Percentiles rank a stretch among this genome's conserved stretches.
These are phyloP conservation scores for Chrosomus eos DNA, from an alignment of 2,797 vertebrate species.

Conservation along the genomic window DNA sequence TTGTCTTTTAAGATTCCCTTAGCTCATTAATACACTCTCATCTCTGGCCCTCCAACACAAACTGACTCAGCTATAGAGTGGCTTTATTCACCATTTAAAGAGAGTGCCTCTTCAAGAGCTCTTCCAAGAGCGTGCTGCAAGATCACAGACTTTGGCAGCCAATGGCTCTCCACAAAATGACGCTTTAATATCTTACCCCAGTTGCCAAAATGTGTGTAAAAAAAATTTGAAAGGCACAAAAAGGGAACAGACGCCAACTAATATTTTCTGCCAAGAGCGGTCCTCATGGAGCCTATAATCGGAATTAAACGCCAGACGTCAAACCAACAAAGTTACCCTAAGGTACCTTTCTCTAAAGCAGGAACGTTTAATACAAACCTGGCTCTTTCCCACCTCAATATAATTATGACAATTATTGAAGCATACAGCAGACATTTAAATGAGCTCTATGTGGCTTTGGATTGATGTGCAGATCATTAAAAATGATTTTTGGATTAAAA, in stretches of 20 bases:
- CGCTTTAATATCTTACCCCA: constrained; percentile 38
- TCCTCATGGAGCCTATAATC: not conserved
- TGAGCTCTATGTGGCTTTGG: constrained; percentile 29
- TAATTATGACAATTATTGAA: constrained; percentile 52
- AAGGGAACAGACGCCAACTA: constrained; percentile 16
- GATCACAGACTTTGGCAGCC: constrained; percentile 38
- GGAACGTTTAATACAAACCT: constrained; percentile 31
- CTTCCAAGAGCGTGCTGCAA: constrained; percentile 26
- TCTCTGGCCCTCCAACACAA: constrained; percentile 2
- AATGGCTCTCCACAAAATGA: constrained; percentile 27
- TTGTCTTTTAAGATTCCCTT: constrained; percentile 26
- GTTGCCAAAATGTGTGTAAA: constrained; percentile 21
- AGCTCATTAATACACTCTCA: constrained; percentile 35
- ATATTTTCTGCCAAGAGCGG: constrained; percentile 17
- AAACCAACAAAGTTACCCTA: constrained; percentile 23
- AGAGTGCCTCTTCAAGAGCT: constrained; percentile 46
- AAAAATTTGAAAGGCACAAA: not conserved
- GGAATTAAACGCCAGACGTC: not conserved
- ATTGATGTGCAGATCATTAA: not conserved
- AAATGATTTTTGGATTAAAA: not conserved
- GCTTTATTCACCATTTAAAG: constrained; percentile 45
- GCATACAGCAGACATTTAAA: constrained; percentile 45
- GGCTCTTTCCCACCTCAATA: constrained; percentile 24
- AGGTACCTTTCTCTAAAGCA: constrained; percentile 20
- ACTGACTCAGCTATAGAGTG: constrained; percentile 32